Conservation (phyloP, 2,888 invertebrate species). For the Brachyptera risi region DNA sequence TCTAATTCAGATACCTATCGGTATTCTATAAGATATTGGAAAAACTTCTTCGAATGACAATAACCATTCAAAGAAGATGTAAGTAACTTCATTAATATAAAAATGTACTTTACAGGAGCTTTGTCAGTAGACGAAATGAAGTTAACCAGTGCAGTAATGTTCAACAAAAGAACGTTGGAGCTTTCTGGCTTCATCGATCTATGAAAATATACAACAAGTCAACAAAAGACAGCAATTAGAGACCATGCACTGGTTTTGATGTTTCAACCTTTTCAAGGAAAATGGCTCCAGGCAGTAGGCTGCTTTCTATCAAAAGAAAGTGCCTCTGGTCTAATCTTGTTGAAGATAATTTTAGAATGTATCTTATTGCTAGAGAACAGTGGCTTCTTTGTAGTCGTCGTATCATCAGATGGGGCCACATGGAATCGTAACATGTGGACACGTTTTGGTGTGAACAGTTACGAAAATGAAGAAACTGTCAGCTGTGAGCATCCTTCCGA, state of each 20-base stretch:
- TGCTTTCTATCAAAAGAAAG: not conserved
- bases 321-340: not conserved
- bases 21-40: no score
- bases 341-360: not conserved
- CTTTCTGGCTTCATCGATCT: not conserved
- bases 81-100: no score
- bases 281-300: not conserved
- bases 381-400: not conserved
- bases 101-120: no score
- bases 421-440: not conserved
- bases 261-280: not conserved
- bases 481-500: no score
- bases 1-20: no score
- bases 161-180: not conserved
- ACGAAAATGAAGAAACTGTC: no score
- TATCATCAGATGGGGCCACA: not conserved
- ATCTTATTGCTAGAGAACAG: not conserved
- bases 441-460: no score
- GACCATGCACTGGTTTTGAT: not conserved
- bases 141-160: not conserved
- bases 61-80: no score
- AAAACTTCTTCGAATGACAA: no score
- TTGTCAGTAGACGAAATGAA: not conserved
- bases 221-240: no score
- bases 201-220: not conserved